Evolutionary conservation across 23 tunicate genomes (phyloP).

Genomic region (Halocynthia aurantium): DNA sequence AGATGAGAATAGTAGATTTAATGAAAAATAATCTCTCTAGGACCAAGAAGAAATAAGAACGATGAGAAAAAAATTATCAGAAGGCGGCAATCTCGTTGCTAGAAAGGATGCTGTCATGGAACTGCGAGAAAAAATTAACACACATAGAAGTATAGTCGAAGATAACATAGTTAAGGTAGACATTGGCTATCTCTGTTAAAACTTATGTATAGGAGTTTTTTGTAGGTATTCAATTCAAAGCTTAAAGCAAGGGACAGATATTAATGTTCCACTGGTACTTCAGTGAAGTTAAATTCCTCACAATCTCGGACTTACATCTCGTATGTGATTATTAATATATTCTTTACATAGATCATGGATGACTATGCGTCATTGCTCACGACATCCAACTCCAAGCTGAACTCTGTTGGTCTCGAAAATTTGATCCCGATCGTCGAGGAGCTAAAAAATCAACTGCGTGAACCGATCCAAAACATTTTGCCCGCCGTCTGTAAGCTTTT

Average conservation of each 20-base stretch:
- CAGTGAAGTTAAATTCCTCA: not conserved
- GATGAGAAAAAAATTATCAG: slow-evolving; percentile 36
- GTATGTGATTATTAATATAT: not conserved
- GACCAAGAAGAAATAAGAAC: slow-evolving; percentile 60
- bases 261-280: not conserved
- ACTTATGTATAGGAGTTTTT: not conserved
- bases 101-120: slow-evolving; percentile 25
- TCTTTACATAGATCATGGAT: slow-evolving; percentile 58
- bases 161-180: slow-evolving; percentile 69
- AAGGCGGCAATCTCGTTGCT: slow-evolving; percentile 17
- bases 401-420: slow-evolving; percentile 19
- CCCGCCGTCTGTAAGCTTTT: slow-evolving; percentile 54
- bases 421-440: slow-evolving; percentile 18
- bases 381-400: slow-evolving; percentile 74
- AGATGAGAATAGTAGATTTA: not conserved
- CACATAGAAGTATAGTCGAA: slow-evolving; percentile 39
- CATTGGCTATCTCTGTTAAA: not conserved
- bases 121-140: slow-evolving; percentile 24
- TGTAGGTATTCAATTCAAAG: not conserved
- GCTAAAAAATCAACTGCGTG: slow-evolving; percentile 32
- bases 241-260: not conserved
- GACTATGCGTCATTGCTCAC: slow-evolving; percentile 47
- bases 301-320: not conserved
- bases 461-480: slow-evolving; percentile 31
- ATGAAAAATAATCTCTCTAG: slow-evolving; percentile 15